These are phyloP conservation scores for Drosophila jambulina DNA, from an alignment of 1,140 invertebrate genomes.

Conservation along the genomic window DNA sequence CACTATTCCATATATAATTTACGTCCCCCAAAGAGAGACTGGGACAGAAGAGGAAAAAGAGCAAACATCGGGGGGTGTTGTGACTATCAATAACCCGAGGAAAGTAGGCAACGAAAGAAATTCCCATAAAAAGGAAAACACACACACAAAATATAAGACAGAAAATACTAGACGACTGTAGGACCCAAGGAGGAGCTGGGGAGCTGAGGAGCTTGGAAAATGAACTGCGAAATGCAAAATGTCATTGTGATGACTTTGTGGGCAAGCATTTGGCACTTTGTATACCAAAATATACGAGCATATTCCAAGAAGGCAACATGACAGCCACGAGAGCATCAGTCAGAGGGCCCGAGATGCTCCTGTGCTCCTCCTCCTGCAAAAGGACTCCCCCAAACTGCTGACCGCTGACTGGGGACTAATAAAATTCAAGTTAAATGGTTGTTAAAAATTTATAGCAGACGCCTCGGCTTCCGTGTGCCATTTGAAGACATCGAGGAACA, in stretches of 20 bases:
- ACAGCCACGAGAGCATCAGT: constrained; percentile 20
- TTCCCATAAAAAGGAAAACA: constrained; percentile 14
- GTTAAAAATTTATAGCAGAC: constrained; percentile 79
- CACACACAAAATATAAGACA: background rate
- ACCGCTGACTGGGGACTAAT: constrained; percentile 72
- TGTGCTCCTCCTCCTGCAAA: background rate
- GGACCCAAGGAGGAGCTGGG: background rate
- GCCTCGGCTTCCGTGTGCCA: constrained; percentile 50
- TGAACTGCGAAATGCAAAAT: constrained; percentile 56
- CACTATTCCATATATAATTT: constrained; percentile 30
- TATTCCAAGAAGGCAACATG: constrained; percentile 39
- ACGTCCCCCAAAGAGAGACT: background rate
- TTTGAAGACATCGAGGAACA: constrained; percentile 20
- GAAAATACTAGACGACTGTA: background rate
- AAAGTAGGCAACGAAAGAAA: constrained; percentile 33
- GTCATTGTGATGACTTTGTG: constrained; percentile 67
- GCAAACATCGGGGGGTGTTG: constrained; percentile 3
- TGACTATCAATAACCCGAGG: constrained; percentile 30
- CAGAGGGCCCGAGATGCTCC: constrained; percentile 4
- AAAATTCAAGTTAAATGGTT: constrained; percentile 85
- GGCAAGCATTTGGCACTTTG: constrained; percentile 47
- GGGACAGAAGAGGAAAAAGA: background rate
- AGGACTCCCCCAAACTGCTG: constrained; percentile 6
- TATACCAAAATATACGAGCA: constrained; percentile 43
- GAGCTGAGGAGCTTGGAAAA: constrained; percentile 6